Percentiles rank a stretch among this genome's conserved stretches.
Conservation (phyloP, 2,888 invertebrate genomes). For the Rhogogaster chlorosoma region DNA sequence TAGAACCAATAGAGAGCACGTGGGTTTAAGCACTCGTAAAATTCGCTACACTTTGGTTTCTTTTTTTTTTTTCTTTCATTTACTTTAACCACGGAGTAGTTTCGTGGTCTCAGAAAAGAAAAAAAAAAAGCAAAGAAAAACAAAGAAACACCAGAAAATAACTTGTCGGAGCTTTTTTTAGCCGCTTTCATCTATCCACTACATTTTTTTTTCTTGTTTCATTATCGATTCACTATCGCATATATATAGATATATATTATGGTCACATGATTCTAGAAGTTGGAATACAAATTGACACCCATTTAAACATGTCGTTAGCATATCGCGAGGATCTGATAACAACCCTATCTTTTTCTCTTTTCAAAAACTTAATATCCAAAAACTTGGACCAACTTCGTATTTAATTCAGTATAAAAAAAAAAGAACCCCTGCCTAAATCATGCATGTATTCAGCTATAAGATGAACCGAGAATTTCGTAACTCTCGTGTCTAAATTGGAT, state of each 20-base stretch:
- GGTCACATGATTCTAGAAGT: neutral
- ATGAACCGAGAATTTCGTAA: too few species aligned
- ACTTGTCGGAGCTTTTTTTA: neutral
- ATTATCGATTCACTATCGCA: neutral
- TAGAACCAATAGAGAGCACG: neutral
- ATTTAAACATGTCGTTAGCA: neutral
- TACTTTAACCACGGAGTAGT: neutral
- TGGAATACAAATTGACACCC: neutral
- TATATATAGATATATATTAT: neutral
- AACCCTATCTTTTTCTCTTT: neutral
- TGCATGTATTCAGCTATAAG: too few species aligned
- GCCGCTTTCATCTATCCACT: neutral
- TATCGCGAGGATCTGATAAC: neutral
- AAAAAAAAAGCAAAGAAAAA: neutral
- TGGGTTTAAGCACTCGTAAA: neutral
- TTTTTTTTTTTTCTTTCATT: neutral
- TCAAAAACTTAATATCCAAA: neutral
- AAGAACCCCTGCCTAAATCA: too few species aligned
- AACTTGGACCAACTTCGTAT: neutral
- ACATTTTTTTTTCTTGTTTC: neutral
- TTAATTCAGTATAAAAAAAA: neutral
- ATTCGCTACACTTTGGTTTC: neutral
- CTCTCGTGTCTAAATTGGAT: too few species aligned
- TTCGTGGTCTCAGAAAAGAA: neutral
- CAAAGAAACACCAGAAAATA: neutral